phyloP scores from a whole-genome alignment of 2,797 vertebrate species.

The Neostethus bicornis region DNA sequence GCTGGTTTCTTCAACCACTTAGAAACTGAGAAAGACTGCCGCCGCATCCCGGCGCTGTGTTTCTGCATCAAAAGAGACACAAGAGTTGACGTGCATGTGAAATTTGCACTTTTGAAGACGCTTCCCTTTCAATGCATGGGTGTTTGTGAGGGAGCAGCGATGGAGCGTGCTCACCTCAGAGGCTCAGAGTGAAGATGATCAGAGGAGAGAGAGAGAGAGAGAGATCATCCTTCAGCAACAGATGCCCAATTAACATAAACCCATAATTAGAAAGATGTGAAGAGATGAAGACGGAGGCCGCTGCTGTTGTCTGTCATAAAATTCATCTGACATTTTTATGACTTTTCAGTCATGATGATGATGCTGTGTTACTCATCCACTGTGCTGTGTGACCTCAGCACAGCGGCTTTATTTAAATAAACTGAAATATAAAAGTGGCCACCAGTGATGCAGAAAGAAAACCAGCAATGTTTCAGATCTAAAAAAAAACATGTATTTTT shows the following conservation, averaged over 20 bases:
- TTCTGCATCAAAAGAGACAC: slow-evolving; percentile 15
- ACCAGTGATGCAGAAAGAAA: too few relatives aligned
- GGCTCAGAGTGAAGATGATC: too few relatives aligned
- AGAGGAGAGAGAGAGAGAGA: slow-evolving; percentile 23
- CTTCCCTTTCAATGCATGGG: too few relatives aligned
- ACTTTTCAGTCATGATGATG: slow-evolving; percentile 52
- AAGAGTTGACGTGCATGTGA: too few relatives aligned
- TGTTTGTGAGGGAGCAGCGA: slow-evolving; percentile 3
- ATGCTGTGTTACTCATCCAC: slow-evolving; percentile 20
- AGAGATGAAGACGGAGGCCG: slow-evolving; percentile 68
- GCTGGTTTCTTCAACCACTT: slow-evolving; percentile 34
- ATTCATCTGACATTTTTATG: slow-evolving; percentile 73
- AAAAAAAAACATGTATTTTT: too few relatives aligned
- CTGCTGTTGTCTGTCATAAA: slow-evolving; percentile 71
- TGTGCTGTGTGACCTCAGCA: slow-evolving; percentile 30
- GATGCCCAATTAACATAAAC: slow-evolving; percentile 78
- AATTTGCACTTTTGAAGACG: too few relatives aligned
- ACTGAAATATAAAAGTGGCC: too few relatives aligned
- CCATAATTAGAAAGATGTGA: slow-evolving; percentile 73
- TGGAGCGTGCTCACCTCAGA: slow-evolving; percentile 6
- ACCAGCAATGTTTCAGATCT: too few relatives aligned
- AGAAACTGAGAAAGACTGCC: slow-evolving; percentile 21
- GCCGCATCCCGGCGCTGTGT: too few relatives aligned
- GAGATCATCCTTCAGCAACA: slow-evolving; percentile 68
- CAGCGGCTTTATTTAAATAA: too few relatives aligned